These are phyloP conservation scores for Neoscelio sp. DNA, from an alignment of 2,888 invertebrate genomes.

Conservation along the genomic window DNA sequence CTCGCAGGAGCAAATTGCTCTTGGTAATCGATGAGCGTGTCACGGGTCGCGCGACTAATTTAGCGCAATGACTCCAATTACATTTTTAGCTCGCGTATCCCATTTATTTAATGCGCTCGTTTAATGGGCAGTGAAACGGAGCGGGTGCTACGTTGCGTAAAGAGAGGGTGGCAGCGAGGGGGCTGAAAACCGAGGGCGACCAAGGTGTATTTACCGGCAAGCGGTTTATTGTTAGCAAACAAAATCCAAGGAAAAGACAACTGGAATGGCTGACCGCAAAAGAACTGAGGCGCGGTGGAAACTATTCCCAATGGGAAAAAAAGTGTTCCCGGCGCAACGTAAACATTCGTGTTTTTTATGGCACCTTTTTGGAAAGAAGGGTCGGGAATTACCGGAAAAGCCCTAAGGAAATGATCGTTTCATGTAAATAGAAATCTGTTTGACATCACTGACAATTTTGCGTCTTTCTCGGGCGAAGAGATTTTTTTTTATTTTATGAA, in stretches of 20 bases:
- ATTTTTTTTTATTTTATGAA: no score
- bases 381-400: slow-evolving; percentile 17
- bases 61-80: slow-evolving; percentile 77
- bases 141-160: slow-evolving; percentile 48
- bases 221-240: slow-evolving; percentile 77
- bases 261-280: slow-evolving; percentile 73
- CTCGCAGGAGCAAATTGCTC: no score
- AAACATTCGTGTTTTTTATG: slow-evolving; percentile 40
- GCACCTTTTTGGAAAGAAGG: slow-evolving; percentile 33
- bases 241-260: slow-evolving; percentile 79
- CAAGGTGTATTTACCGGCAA: slow-evolving; percentile 71
- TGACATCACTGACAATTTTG: slow-evolving; percentile 25
- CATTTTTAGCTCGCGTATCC: slow-evolving; percentile 74
- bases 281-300: slow-evolving; percentile 40
- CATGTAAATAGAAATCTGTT: slow-evolving; percentile 28
- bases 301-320: slow-evolving; percentile 34
- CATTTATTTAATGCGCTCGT: slow-evolving; percentile 70
- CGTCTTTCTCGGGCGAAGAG: neutral
- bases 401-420: slow-evolving; percentile 44
- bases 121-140: slow-evolving; percentile 57
- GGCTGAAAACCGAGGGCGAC: slow-evolving; percentile 66
- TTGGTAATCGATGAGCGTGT: slow-evolving; percentile 34
- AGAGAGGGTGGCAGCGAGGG: slow-evolving; percentile 61
- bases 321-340: slow-evolving; percentile 51
- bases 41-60: slow-evolving; percentile 72